Base-by-base conservation (phyloP, 2,113 vertebrate genomes). In the Nothocercus nigrocapillus region DNA sequence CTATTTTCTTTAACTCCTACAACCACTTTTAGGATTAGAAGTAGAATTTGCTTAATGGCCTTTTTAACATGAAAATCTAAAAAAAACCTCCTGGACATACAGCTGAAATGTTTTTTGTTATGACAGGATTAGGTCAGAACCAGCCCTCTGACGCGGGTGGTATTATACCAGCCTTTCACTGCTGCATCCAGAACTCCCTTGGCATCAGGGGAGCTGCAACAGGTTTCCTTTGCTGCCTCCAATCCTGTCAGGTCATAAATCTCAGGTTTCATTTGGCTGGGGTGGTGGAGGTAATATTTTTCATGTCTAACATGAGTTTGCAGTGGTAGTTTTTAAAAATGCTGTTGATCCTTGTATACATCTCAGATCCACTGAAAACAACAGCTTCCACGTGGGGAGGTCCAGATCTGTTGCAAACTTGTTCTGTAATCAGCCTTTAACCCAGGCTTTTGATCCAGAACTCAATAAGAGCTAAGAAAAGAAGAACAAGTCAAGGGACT, bases 131-230 rank as follows among this genome's bases (percentile, higher is more conserved):
- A 89, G 81, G 66, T 80, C 49, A 42, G 56, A 92, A 87, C 17
- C 92, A 92, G 70, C 62, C 76, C 80, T 42, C 28, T 62, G 66
- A 45, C 27, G 86, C 67, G 30, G 66, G 70, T 42, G 81, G 73
- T 59, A 68, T 95, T 90, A 90, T 90, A 77, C 90, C 94, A 92
- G 80, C 70, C 67, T 90, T 69, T 75, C 66, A 88, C 80, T 3
- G 5, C 69, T 66, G 40, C 59, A 82, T 66, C 63, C 92, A 93
- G 88, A 90, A 49, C n/a, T 80, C 88, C 42, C 74, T 80, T 9
- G 1, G 70, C 89, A 64, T 89, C 88, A 75, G 38, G 1, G 1
- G 66, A 76, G 81, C 58, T 53, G 53, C 24, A 69, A 81, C 53
- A 79, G 51, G 62, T 84, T 90, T 93, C 62, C 56, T 82, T 93